Evolutionary conservation across 1,140 invertebrate species (phyloP), one percentile per base, ranked within the genome.

Genomic region (Eupeodes corollae): DNA sequence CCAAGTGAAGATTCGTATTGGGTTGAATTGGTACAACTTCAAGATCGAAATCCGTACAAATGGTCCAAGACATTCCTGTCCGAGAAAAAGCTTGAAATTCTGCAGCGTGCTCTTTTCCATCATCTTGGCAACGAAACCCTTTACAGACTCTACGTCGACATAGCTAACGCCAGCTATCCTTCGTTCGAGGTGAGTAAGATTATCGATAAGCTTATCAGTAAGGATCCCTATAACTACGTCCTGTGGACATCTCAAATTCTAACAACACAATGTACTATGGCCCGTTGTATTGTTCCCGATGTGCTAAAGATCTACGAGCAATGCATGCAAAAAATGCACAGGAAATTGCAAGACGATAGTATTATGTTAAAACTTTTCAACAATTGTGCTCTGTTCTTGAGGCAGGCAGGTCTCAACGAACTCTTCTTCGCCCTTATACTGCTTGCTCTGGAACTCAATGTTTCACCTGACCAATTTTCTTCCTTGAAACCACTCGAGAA

Each of bases 401-500:
- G 79, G 26, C 80, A 84, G 58, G 71, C 76, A 41, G 78, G 79
- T 5, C 62, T 80, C 18, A 76, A 71, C 68, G 80, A 80, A 57
- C 76, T 77, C 53, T 73, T 83, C 58, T 80, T 78, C 71, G 76
- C 76, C 41, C 61, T 79, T 8, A 66, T 82, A 10, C 68, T 75
- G 44, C 57, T 80, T 42, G 77, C 79, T 54, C 54, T 82, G 5
- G 74, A 73, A 51, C 54, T 82, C 16, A 82, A 81, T 68, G 62
- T 80, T 6, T 59, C 63, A 1, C 47, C 54, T 0, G 55, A 69
- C 48, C 53, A 70, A 33, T 49, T 63, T 18, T 69, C 72, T 3
- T 69, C 68, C 47, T 50, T 77, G 10, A 46, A 58, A 14, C 70
- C 71, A 33, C 42, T 57, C 31, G 63, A 59, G 15, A 59, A 70